Percentiles rank a stretch among this genome's conserved stretches.
These are phyloP conservation scores for Megalopta genalis DNA, from an alignment of 1,140 invertebrate genomes.

Conservation along the genomic window DNA sequence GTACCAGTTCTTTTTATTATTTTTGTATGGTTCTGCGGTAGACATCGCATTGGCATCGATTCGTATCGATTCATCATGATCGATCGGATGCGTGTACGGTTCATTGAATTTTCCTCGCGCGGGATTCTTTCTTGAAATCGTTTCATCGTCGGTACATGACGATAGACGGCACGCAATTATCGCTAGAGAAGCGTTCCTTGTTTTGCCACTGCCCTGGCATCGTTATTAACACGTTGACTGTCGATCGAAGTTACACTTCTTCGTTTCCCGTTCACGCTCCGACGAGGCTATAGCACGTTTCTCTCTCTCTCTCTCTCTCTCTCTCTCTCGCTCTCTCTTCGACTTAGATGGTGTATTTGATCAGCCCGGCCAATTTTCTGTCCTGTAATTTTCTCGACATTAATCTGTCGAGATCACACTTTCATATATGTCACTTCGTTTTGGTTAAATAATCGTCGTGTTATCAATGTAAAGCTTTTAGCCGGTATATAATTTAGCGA, in stretches of 20 bases:
- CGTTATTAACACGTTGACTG: conserved; percentile 10
- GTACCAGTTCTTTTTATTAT: conserved; percentile 5
- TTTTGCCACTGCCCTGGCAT: neutral
- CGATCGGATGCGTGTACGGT: conserved; percentile 12
- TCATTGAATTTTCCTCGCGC: conserved; percentile 17
- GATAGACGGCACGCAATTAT: neutral
- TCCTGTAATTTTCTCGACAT: too few species aligned
- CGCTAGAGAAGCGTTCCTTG: neutral
- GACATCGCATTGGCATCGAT: conserved; percentile 11
- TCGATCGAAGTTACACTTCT: neutral
- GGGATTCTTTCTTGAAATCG: neutral
- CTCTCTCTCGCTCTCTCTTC: neutral
- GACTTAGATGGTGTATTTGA: neutral
- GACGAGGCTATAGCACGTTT: neutral
- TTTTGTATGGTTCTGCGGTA: neutral
- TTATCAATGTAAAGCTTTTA: too few species aligned
- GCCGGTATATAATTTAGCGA: too few species aligned
- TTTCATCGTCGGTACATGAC: neutral
- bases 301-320: neutral
- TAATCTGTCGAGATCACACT: too few species aligned
- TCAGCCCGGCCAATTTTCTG: neutral
- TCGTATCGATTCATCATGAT: conserved; percentile 24
- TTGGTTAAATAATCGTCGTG: too few species aligned
- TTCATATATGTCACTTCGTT: too few species aligned
- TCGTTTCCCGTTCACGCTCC: neutral